Evolutionary conservation across 2,888 invertebrate species (phyloP).

Genomic region (Tetheella fluctuosa): DNA sequence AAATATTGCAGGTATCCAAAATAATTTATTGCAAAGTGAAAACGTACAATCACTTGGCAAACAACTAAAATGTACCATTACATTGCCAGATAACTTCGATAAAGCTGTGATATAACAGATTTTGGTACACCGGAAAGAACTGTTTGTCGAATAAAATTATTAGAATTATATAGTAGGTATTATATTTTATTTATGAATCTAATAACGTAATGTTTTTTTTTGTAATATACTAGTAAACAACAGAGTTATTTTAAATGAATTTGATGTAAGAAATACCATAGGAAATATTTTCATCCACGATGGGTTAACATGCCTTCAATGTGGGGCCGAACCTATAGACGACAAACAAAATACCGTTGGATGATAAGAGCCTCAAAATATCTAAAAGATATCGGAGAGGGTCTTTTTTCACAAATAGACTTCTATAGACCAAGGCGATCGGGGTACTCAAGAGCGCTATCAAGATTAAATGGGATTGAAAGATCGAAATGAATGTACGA

Average conservation of each 20-base stretch:
- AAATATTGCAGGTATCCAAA: too few relatives aligned
- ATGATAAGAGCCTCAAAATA: slow-evolving; percentile 9
- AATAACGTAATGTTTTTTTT: too few relatives aligned
- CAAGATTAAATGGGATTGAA: slow-evolving; percentile 11
- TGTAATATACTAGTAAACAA: background rate
- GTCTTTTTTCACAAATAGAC: slow-evolving; percentile 10
- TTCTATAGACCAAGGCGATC: slow-evolving; percentile 5
- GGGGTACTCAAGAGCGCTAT: slow-evolving; percentile 12
- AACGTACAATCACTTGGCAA: too few relatives aligned
- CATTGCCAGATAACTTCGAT: background rate
- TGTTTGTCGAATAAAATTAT: too few relatives aligned
- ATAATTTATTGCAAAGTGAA: too few relatives aligned
- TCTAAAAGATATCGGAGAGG: slow-evolving; percentile 8
- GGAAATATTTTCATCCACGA: background rate
- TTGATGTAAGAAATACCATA: background rate
- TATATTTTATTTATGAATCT: too few relatives aligned
- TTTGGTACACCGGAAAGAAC: too few relatives aligned
- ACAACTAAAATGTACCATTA: too few relatives aligned
- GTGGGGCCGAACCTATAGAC: background rate
- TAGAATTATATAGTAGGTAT: too few relatives aligned
- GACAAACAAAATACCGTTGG: slow-evolving; percentile 8
- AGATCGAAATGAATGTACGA: slow-evolving; percentile 8
- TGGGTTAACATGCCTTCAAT: background rate
- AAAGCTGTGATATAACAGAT: background rate
- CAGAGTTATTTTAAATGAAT: background rate